A percentile compares a stretch with the other conserved stretches of the same genome.
phyloP scores from a whole-genome alignment of 2,888 invertebrate genomes.

The Erebia ligea region DNA sequence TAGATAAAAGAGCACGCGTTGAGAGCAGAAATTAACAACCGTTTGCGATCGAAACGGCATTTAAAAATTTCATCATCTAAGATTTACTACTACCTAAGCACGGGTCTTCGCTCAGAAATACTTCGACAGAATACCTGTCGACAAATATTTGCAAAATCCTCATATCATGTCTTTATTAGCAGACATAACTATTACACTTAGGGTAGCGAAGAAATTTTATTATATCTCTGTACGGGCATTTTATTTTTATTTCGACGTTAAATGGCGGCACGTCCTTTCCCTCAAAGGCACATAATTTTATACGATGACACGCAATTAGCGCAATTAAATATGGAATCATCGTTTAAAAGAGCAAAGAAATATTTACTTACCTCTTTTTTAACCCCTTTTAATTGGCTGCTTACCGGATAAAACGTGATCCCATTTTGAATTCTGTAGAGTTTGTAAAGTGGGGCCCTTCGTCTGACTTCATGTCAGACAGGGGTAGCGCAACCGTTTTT shows the following conservation, averaged over 20 bases:
- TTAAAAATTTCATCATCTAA: no score
- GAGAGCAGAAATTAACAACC: no score
- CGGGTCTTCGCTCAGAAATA: no score
- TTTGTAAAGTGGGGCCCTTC: slow-evolving; percentile 3
- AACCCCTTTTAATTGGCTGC: slow-evolving; percentile 31
- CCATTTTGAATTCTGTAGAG: slow-evolving; percentile 18
- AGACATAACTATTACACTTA: background rate
- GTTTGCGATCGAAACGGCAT: background rate
- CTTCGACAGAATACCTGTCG: no score
- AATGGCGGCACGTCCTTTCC: slow-evolving; percentile 22
- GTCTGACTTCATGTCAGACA: background rate
- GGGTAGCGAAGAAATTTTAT: background rate
- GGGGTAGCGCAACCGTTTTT: background rate
- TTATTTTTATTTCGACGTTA: slow-evolving; percentile 4
- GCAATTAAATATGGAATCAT: slow-evolving; percentile 33
- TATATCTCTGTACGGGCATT: background rate
- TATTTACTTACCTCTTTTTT: slow-evolving; percentile 22
- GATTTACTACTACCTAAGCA: no score
- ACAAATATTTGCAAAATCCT: background rate
- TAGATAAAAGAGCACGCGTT: no score
- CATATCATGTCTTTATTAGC: background rate
- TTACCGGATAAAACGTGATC: slow-evolving; percentile 29
- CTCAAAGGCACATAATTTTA: slow-evolving; percentile 34
- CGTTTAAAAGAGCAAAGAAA: slow-evolving; percentile 31
- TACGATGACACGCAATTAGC: slow-evolving; percentile 31